Percentiles rank a stretch among this genome's conserved stretches.
Conservation (phyloP, 1,140 invertebrate species). For the Ylistrum balloti region DNA sequence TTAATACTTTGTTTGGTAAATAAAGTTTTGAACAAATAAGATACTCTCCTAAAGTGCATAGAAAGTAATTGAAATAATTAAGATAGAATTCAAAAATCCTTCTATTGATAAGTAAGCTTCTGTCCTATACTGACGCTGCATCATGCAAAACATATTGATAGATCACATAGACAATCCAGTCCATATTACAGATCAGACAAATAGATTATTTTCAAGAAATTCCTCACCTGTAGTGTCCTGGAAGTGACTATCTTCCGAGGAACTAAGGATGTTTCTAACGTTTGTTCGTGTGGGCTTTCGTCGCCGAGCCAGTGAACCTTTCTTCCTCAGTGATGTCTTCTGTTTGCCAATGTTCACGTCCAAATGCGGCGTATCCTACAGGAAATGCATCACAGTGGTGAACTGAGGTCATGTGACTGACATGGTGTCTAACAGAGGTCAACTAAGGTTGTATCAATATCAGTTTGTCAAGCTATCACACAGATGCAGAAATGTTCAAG, state of each 20-base stretch:
- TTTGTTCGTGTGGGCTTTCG: constrained; percentile 58
- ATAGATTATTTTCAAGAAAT: too few relatives aligned
- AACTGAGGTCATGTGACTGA: background rate
- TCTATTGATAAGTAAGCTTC: too few relatives aligned
- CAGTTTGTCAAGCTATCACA: background rate
- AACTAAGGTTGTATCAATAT: background rate
- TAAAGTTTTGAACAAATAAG: too few relatives aligned
- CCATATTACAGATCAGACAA: too few relatives aligned
- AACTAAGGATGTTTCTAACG: constrained; percentile 51
- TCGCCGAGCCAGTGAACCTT: constrained; percentile 59
- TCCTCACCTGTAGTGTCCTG: constrained; percentile 58
- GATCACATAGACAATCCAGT: too few relatives aligned
- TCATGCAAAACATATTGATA: too few relatives aligned
- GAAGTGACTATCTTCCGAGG: constrained; percentile 56
- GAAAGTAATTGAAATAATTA: too few relatives aligned
- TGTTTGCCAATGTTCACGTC: constrained; percentile 61
- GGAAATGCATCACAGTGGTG: background rate
- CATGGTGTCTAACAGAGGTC: background rate
- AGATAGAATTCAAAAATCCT: too few relatives aligned
- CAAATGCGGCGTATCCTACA: constrained; percentile 55
- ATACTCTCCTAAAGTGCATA: too few relatives aligned
- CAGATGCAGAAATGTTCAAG: background rate
- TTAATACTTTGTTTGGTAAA: too few relatives aligned
- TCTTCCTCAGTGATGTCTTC: constrained; percentile 58
- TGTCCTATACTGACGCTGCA: too few relatives aligned